A percentile compares a stretch with the other conserved stretches of the same genome.
These are phyloP conservation scores for Eulimnadia texana DNA, from an alignment of 1,140 invertebrate species.

Conservation along the genomic window DNA sequence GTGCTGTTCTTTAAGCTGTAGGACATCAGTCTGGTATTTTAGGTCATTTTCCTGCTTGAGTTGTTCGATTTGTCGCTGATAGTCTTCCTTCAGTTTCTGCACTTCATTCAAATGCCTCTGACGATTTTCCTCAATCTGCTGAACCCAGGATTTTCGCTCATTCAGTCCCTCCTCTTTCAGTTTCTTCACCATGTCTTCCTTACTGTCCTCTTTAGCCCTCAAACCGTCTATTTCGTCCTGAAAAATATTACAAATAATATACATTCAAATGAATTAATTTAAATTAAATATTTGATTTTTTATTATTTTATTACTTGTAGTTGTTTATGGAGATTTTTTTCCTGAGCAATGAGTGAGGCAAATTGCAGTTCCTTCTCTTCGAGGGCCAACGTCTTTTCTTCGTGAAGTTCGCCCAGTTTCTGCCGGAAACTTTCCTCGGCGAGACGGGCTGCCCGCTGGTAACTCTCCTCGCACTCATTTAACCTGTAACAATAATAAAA, in stretches of 20 bases:
- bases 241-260: not conserved
- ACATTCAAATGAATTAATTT: not conserved
- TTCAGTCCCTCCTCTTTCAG: conserved; percentile 8
- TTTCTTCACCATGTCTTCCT: conserved; percentile 9
- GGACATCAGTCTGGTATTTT: not conserved
- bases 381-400: conserved; percentile 13
- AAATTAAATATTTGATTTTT: not conserved
- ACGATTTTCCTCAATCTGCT: conserved; percentile 15
- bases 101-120: conserved; percentile 14
- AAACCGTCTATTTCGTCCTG: conserved; percentile 8
- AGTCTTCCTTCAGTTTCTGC: not conserved
- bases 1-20: conserved; percentile 11
- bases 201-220: conserved; percentile 14
- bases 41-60: conserved; percentile 9
- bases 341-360: not conserved
- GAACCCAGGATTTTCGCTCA: conserved; percentile 13
- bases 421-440: conserved; percentile 9
- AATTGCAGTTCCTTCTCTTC: conserved; percentile 15
- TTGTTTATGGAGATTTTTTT: conserved; percentile 2
- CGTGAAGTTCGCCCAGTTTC: conserved; percentile 6
- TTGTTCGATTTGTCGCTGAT: not conserved
- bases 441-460: conserved; percentile 2
- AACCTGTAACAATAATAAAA: not conserved
- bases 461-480: not conserved
- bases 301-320: not conserved